These are phyloP conservation scores for Phalacrocorax carbo DNA, from an alignment of 2,113 vertebrate species.

Conservation along the genomic window DNA sequence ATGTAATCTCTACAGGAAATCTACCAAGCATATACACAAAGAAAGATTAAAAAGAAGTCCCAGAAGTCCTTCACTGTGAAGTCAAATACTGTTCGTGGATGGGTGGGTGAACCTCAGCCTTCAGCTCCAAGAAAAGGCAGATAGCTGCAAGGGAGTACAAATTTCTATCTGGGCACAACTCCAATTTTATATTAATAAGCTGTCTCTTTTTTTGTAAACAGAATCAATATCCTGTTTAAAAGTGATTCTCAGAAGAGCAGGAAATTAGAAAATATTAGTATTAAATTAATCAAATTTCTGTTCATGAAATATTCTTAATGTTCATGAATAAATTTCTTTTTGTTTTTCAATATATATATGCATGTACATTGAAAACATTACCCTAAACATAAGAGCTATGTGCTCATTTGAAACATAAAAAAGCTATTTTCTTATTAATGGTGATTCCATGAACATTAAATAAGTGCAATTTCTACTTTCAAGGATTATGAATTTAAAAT, in stretches of 20 bases:
- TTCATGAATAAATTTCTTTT: background rate
- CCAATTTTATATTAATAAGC: slow-evolving; percentile 46
- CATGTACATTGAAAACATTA: background rate
- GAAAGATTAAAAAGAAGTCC: background rate
- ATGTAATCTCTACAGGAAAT: background rate
- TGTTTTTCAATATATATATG: background rate
- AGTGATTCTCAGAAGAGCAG: slow-evolving; percentile 24
- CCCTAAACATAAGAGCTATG: background rate
- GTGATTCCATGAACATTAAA: background rate
- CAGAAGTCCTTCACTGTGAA: background rate
- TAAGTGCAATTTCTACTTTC: background rate
- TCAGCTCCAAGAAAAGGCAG: background rate
- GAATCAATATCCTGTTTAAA: slow-evolving; percentile 61
- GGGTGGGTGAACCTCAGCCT: background rate
- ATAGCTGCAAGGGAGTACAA: background rate
- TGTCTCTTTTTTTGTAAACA: slow-evolving; percentile 39
- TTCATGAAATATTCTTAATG: background rate
- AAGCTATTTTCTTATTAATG: background rate
- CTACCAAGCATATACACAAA: background rate
- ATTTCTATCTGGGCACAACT: slow-evolving; percentile 21
- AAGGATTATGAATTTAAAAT: background rate
- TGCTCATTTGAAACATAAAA: background rate
- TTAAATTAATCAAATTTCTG: slow-evolving; percentile 15
- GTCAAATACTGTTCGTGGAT: background rate
- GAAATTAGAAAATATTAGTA: slow-evolving; percentile 52